Base-by-base conservation (phyloP, 1,140 invertebrate genomes). In the Drosophila arawakana region DNA sequence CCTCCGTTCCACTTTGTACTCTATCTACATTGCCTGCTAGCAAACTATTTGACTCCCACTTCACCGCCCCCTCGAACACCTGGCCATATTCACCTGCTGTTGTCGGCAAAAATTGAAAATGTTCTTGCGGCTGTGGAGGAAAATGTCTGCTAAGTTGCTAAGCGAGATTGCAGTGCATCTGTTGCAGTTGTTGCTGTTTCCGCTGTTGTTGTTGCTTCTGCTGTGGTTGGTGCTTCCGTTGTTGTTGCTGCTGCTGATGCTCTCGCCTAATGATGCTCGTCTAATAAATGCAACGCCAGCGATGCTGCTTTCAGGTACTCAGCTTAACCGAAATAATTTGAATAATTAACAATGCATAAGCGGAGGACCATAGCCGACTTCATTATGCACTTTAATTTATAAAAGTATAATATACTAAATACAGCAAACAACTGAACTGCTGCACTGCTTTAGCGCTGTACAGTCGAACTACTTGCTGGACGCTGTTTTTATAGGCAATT, bases 71-170 rank as follows among this genome's bases (percentile, higher is more conserved):
- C 8, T 41, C 35, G 41, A 62, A 52, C 43, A 47, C 61, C 59
- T 35, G 39, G 39, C n/a, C 11, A 7, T 7, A 58, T 18, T 25
- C 81, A 88, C 83, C 83, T 88, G 82, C 58, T 76, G 66, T 68
- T 54, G 71, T 52, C 74, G 71, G 81, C 78, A 85, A 85, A 85
- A 85, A 85, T 85, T 85, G 82, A 88, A 85, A 85, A 88, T 85
- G 83, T 79, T 88, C 58, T 30, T 76, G 79, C 70, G 77, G 78
- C 59, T 30, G 43, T 34, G 50, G 52, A 43, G 49, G 43, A 73
- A 59, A 41, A 69, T 73, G 65, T 73, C 63, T 65, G 61, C 69
- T 47, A 66, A 72, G 69, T 72, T 72, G 69, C 52, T 50, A 63
- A 57, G 35, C 52, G 69, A 72, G 52, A 71, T 57, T 63, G 39